Evolutionary conservation across 2,888 invertebrate genomes (phyloP), one percentile per base, ranked within the genome.

Genomic region (Sesia bembeciformis): DNA sequence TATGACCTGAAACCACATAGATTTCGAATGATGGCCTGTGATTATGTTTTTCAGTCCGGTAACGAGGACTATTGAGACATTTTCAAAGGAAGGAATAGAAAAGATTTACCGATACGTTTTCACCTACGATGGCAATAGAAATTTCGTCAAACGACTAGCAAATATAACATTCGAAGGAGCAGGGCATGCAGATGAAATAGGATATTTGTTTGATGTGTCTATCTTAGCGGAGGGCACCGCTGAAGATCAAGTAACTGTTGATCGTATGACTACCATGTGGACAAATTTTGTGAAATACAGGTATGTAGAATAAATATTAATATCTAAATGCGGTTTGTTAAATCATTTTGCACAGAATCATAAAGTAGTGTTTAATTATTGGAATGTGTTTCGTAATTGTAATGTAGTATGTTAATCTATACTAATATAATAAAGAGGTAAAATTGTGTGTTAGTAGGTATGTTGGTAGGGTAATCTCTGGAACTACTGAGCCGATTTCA

Each of bases 281-380:
- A 64, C 70, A 0, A 77, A 82, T 52, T 81, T 84, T 54, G 72
- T 74, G 0, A 81, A 79, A 62, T 65, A 66, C 57, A 75, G 76
- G 79, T 78, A 53, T 65, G 74, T 65, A 52, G 6, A n/a, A 5
- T 63, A 23, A 49, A n/a, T 49, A 49, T 49, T n/a, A 0, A 4
- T 23, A 49, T 49, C 8, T 49, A n/a, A 3, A 49, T 3, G 8
- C 5, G n/a, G n/a, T n/a, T n/a, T n/a, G n/a, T 4, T 5, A 5
- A 5, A 6, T 5, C 42, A 42, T 42, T 42, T 42, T 42, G 4
- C 4, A 42, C 42, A 6, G 6, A 5, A 5, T 42, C 42, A 42
- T 42, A 5, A 42, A 42, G 4, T 42, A 6, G 6, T 42, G 5
- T 42, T 42, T 42, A 42, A 5, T 42, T 42, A 5, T 42, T 42